Conservation (phyloP, 2,797 vertebrate genomes). For the Myotis pilosus region DNA sequence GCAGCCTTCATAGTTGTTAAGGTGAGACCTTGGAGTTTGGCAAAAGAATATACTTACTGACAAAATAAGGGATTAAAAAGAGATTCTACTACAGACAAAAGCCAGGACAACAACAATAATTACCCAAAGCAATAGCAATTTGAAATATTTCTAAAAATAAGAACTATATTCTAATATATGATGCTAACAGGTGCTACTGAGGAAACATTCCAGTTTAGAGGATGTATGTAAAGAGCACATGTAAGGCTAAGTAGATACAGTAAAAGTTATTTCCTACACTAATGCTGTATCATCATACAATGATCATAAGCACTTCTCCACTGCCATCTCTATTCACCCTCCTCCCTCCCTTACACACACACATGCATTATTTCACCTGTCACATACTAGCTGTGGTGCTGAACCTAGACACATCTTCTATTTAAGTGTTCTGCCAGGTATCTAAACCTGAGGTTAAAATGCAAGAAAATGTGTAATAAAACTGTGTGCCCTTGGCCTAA, state of each 20-base stretch:
- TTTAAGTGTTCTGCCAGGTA: background rate
- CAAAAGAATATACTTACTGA: background rate
- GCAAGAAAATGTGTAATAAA: background rate
- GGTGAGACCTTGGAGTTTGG: background rate
- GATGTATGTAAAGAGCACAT: background rate
- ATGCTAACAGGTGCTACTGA: background rate
- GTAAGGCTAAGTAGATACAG: background rate
- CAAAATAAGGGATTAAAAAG: background rate
- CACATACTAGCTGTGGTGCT: background rate
- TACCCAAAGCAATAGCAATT: background rate
- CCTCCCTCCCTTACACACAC: too few species aligned
- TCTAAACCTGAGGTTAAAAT: conserved; percentile 28
- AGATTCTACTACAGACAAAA: background rate
- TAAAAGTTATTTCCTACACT: background rate
- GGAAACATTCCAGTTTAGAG: background rate
- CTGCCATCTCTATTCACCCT: background rate
- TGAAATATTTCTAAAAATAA: conserved; percentile 38
- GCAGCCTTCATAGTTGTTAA: background rate
- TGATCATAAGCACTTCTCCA: background rate
- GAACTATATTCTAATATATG: background rate
- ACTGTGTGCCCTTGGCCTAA: background rate
- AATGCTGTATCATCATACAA: background rate
- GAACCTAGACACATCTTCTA: background rate
- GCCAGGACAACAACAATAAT: background rate
- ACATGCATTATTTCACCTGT: background rate